phyloP scores from a whole-genome alignment of 2,888 invertebrate genomes.

The Drosophila histrio region DNA sequence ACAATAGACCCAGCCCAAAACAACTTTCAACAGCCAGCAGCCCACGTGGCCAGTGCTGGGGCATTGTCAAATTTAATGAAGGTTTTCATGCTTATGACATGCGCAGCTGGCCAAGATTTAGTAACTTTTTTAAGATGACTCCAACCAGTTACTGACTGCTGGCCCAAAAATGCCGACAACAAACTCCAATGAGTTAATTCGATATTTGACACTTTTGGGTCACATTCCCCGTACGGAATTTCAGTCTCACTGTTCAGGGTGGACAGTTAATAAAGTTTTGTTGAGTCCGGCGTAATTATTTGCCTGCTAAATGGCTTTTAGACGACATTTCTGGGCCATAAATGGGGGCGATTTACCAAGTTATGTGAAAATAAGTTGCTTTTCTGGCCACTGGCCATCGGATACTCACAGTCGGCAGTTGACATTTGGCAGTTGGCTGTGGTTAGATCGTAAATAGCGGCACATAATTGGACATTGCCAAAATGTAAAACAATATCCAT shows the following conservation, averaged over 20 bases:
- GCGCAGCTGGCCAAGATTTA: slow-evolving; percentile 70
- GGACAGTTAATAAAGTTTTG: slow-evolving; percentile 74
- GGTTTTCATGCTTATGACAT: slow-evolving; percentile 72
- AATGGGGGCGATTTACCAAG: slow-evolving; percentile 63
- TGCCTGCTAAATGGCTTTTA: slow-evolving; percentile 73
- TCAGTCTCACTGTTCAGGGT: slow-evolving; percentile 19
- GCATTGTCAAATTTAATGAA: slow-evolving; percentile 81
- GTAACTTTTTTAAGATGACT: slow-evolving; percentile 40
- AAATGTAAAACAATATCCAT: slow-evolving; percentile 43
- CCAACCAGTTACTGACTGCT: background rate
- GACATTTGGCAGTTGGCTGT: slow-evolving; percentile 36
- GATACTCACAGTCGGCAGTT: slow-evolving; percentile 21
- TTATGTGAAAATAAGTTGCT: slow-evolving; percentile 74
- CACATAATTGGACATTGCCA: slow-evolving; percentile 57
- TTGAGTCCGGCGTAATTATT: slow-evolving; percentile 72
- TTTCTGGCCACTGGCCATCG: slow-evolving; percentile 39
- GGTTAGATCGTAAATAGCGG: slow-evolving; percentile 59
- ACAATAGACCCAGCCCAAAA: slow-evolving; percentile 27
- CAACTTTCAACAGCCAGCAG: background rate
- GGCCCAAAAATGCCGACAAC: slow-evolving; percentile 4
- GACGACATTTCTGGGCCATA: slow-evolving; percentile 66
- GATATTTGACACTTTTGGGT: slow-evolving; percentile 77
- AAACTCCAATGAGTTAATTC: slow-evolving; percentile 74
- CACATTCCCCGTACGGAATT: slow-evolving; percentile 48
- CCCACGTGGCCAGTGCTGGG: slow-evolving; percentile 1